Conservation (phyloP, 2,888 invertebrate species). For the Oscheius sp. region DNA sequence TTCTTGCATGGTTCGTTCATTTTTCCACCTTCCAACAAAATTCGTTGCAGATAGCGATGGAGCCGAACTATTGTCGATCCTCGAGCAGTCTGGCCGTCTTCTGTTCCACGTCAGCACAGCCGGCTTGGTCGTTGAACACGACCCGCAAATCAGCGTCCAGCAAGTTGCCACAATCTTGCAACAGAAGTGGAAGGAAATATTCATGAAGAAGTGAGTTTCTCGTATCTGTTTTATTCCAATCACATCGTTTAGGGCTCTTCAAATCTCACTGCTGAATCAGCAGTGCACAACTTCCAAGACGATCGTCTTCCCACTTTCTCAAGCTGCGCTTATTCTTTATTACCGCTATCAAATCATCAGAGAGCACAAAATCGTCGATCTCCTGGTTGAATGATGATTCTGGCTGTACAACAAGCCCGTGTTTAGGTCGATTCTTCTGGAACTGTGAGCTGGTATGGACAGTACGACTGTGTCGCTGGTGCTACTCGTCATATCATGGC, state of each 20-base stretch:
- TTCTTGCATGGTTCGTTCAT: conserved; percentile 24
- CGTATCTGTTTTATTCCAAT: not conserved
- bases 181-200: conserved; percentile 29
- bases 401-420: not conserved
- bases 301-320: conserved; percentile 3
- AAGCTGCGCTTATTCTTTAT: conserved; percentile 32
- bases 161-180: conserved; percentile 5
- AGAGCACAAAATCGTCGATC: conserved; percentile 27
- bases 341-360: conserved; percentile 23
- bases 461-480: conserved; percentile 14
- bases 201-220: conserved; percentile 29
- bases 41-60: conserved; percentile 33
- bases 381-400: conserved; percentile 3
- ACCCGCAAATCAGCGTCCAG: conserved; percentile 9
- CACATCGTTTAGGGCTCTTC: conserved; percentile 4
- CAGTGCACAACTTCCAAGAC: conserved; percentile 27
- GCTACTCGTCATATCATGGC: conserved; percentile 15
- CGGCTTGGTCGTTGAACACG: conserved; percentile 14
- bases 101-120: conserved; percentile 1
- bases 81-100: conserved; percentile 26
- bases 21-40: not conserved
- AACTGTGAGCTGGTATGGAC: conserved; percentile 36
- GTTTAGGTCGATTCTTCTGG: conserved; percentile 29
- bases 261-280: conserved; percentile 22
- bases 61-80: conserved; percentile 8